phyloP scores from a whole-genome alignment of 2,888 invertebrate genomes.

The Drosophila recens region DNA sequence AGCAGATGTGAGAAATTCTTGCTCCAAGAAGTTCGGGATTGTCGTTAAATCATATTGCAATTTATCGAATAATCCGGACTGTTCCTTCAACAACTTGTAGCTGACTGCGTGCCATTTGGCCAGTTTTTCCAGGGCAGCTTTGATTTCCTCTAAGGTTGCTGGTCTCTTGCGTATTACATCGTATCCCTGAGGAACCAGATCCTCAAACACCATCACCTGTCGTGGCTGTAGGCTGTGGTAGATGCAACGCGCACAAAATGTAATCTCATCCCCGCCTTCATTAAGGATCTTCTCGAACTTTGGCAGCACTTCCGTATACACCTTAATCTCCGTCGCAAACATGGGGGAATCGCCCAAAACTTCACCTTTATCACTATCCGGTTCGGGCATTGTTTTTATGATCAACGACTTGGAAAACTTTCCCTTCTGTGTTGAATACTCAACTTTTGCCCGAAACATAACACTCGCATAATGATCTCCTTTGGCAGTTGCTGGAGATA shows the following conservation, averaged over 20 bases:
- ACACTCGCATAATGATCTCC: conserved; percentile 76
- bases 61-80: conserved; percentile 31
- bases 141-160: conserved; percentile 20
- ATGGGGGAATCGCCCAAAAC: conserved; percentile 56
- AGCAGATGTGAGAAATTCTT: conserved; percentile 38
- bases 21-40: conserved; percentile 26
- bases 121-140: conserved; percentile 38
- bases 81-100: conserved; percentile 40
- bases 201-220: conserved; percentile 44
- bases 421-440: conserved; percentile 43
- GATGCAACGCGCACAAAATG: conserved; percentile 45
- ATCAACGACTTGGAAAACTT: conserved; percentile 57
- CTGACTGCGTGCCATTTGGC: conserved; percentile 72
- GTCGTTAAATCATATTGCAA: conserved; percentile 28
- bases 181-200: conserved; percentile 28
- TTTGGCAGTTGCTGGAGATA: conserved; percentile 59
- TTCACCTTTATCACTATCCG: conserved; percentile 68
- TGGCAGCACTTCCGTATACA: conserved; percentile 77
- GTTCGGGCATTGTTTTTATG: conserved; percentile 77
- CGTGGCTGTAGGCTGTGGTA: conserved; percentile 51
- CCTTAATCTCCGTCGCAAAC: conserved; percentile 75
- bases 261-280: conserved; percentile 62
- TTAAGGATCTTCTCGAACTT: conserved; percentile 68
- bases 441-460: conserved; percentile 64
- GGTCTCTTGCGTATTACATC: conserved; percentile 42